These are phyloP conservation scores for Encarsia formosa DNA, from an alignment of 2,888 invertebrate genomes.

Conservation along the genomic window DNA sequence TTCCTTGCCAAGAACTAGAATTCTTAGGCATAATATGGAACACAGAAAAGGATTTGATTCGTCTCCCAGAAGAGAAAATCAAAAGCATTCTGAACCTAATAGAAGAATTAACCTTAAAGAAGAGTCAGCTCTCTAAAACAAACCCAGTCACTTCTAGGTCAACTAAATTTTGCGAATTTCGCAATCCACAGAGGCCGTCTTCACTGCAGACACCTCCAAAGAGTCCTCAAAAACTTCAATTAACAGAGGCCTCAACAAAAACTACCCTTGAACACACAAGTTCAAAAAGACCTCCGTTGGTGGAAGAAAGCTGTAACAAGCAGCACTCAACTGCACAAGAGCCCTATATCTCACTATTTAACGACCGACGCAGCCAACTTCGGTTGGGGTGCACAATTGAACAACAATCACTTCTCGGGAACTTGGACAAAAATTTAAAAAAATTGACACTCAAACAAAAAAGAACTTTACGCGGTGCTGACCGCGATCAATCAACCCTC, in stretches of 20 bases:
- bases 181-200: conserved; percentile 24
- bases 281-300: conserved; percentile 24
- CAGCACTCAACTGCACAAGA: conserved; percentile 23
- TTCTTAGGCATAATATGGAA: too few species aligned
- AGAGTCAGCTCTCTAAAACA: background rate
- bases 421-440: conserved; percentile 11
- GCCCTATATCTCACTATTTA: conserved; percentile 5
- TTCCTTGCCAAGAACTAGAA: too few species aligned
- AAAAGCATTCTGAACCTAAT: too few species aligned
- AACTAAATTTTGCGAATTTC: background rate
- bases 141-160: background rate
- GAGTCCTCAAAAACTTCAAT: conserved; percentile 20
- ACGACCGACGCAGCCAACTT: conserved; percentile 21
- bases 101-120: too few species aligned
- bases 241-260: conserved; percentile 19
- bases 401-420: conserved; percentile 11
- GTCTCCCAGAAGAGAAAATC: too few species aligned
- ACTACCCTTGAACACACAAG: background rate
- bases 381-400: conserved; percentile 21
- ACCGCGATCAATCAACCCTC: conserved; percentile 9
- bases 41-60: too few species aligned
- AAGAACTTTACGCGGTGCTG: conserved; percentile 23
- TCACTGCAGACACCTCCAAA: conserved; percentile 29
- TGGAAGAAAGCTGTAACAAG: conserved; percentile 16
- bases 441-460: conserved; percentile 23